phyloP scores from a whole-genome alignment of 1,140 invertebrate species.

The Coenobita brevimanus region DNA sequence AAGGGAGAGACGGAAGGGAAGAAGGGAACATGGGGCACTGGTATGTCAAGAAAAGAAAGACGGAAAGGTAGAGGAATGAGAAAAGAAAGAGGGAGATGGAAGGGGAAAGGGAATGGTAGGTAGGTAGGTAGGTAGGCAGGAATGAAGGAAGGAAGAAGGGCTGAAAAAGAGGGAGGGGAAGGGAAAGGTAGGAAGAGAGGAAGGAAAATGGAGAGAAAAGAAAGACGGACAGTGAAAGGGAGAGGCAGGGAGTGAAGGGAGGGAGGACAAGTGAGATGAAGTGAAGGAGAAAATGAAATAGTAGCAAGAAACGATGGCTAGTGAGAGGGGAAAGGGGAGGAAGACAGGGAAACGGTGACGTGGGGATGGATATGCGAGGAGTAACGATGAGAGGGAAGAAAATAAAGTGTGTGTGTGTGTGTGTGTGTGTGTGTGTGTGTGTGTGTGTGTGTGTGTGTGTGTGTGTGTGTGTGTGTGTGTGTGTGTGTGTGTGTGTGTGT shows the following conservation, averaged over 20 bases:
- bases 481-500: not conserved
- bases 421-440: not conserved
- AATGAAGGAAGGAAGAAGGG: not conserved
- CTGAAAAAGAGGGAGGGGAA: not conserved
- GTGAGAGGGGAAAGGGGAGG: not conserved
- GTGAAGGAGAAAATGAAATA: conserved; percentile 6
- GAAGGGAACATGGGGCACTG: not conserved
- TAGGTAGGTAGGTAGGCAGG: not conserved
- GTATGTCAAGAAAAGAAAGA: not conserved
- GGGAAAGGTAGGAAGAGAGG: not conserved
- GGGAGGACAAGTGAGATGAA: not conserved
- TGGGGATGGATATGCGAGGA: not conserved
- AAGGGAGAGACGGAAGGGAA: not conserved
- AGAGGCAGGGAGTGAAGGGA: not conserved
- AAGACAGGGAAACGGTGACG: not conserved
- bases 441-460: not conserved
- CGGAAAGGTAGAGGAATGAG: no score
- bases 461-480: not conserved
- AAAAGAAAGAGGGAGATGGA: not conserved
- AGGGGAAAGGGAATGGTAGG: not conserved
- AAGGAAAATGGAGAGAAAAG: not conserved
- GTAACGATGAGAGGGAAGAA: not conserved
- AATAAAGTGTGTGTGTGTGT: not conserved
- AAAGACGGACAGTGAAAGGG: not conserved
- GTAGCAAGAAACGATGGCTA: not conserved